Evolutionary conservation across 1,140 invertebrate species (phyloP).

Genomic region (Aphelenchoides besseyi): DNA sequence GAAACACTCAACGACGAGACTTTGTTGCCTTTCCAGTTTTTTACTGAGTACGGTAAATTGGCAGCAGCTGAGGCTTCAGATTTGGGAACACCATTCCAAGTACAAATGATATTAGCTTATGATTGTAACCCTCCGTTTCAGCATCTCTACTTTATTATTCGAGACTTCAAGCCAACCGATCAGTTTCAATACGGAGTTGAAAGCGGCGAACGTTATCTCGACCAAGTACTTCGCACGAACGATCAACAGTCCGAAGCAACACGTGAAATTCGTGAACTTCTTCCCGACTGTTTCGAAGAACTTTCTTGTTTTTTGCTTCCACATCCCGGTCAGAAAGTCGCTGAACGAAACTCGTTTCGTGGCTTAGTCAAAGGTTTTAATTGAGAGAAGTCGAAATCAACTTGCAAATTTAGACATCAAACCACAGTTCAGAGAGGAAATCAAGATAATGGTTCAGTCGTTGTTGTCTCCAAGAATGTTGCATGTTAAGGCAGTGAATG

Average conservation of each 20-base stretch:
- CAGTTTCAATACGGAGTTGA: slow-evolving; percentile 52
- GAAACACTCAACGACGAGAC: slow-evolving; percentile 68
- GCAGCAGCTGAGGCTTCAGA: slow-evolving; percentile 79
- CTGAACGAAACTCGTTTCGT: slow-evolving; percentile 52
- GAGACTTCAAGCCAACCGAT: slow-evolving; percentile 58
- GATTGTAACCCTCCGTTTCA: slow-evolving; percentile 40
- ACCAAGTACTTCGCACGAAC: slow-evolving; percentile 38
- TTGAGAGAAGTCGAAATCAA: not conserved
- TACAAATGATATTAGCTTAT: slow-evolving; percentile 47
- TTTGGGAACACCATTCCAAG: slow-evolving; percentile 75
- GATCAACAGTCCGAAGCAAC: slow-evolving; percentile 43
- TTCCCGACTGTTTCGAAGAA: slow-evolving; percentile 55
- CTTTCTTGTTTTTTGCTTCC: slow-evolving; percentile 55
- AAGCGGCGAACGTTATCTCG: slow-evolving; percentile 48
- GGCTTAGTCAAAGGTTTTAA: slow-evolving; percentile 57
- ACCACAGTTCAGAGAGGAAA: slow-evolving; percentile 57
- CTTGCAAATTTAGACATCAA: slow-evolving; percentile 61
- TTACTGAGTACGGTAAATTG: slow-evolving; percentile 93
- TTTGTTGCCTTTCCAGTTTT: slow-evolving; percentile 70
- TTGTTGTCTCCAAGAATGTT: slow-evolving; percentile 49
- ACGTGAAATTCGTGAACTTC: slow-evolving; percentile 47
- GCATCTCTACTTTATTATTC: slow-evolving; percentile 55
- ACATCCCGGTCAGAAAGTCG: slow-evolving; percentile 60
- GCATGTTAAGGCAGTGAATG: slow-evolving; percentile 57
- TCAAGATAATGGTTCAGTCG: slow-evolving; percentile 51